Percentiles rank a stretch among this genome's conserved stretches.
Conservation (phyloP, 2,797 vertebrate genomes). For the Alouatta caraya region DNA sequence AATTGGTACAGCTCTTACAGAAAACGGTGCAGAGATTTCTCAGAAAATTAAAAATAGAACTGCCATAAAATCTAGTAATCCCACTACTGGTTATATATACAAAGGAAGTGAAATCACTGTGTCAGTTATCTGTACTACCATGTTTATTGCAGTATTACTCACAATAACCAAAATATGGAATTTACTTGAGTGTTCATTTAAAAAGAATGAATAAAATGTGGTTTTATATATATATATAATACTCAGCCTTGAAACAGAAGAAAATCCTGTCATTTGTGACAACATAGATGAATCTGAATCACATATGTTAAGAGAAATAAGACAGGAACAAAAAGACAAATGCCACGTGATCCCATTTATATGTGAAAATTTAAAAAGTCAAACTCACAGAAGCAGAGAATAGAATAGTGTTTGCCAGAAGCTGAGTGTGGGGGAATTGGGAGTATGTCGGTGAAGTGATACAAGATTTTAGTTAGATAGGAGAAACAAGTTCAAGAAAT, state of each 20-base stretch:
- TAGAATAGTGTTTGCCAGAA: background rate
- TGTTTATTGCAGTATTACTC: background rate
- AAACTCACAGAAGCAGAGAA: too few relatives aligned
- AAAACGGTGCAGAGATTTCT: background rate
- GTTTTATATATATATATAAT: background rate
- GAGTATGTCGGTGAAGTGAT: background rate
- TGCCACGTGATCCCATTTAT: background rate
- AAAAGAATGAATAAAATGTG: background rate
- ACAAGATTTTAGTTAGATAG: background rate
- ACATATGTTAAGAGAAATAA: background rate
- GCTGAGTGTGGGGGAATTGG: background rate
- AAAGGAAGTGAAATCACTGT: background rate
- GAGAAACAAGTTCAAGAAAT: background rate
- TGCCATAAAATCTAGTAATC: background rate
- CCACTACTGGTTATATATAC: too few relatives aligned
- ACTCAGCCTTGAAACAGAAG: background rate
- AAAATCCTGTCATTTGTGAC: background rate
- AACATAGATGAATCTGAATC: rapidly evolving
- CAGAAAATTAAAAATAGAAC: background rate
- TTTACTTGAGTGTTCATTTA: background rate
- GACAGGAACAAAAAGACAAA: background rate
- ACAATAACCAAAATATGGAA: background rate
- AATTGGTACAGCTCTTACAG: background rate
- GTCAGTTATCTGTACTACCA: too few relatives aligned
- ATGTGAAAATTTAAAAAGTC: background rate